Evolutionary conservation across 2,888 invertebrate genomes (phyloP), one percentile per base, ranked within the genome.

Genomic region (Leucophenga maculata): DNA sequence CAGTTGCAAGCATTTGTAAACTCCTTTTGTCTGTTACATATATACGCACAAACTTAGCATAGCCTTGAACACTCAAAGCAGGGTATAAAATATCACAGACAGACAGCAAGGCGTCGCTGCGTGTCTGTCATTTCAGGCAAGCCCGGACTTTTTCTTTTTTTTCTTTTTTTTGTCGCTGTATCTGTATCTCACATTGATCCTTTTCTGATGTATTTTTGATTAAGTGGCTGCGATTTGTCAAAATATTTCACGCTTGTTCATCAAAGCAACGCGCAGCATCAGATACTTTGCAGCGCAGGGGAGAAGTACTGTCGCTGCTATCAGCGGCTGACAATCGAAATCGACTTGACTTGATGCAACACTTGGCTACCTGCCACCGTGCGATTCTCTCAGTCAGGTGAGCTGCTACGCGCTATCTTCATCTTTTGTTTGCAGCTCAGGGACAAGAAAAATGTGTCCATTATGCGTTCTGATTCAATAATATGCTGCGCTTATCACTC

Each of bases 141-240:
- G n/a, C n/a, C n/a, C n/a, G n/a, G n/a, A n/a, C 26, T 26, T 26
- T 4, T 26, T 3, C 4, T 26, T 26, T 26, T 26, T 26, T 26
- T 26, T 26, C 26, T 26, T 26, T 26, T 26, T 26, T 57, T 57
- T 57, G 54, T 54, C 54, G 54, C 54, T 22, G 18, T 57, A 22
- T 26, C 26, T 26, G 26, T 26, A 26, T 26, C 26, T 26, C 18
- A 50, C 83, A 78, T 80, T 84, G 84, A 83, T 81, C 80, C 80
- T 80, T 77, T 80, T 74, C 71, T 74, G 82, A 83, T 79, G 82
- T 82, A 82, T 82, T 82, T 86, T 80, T 84, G 84, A 84, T 84
- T 83, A 85, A 84, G 85, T 86, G 84, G 70, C 80, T 74, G 75
- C 85, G 78, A 84, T 84, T 84, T 85, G 84, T 84, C 86, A 83